Evolutionary conservation across 2,797 vertebrate species (phyloP).

Genomic region (Bucorvus abyssinicus): DNA sequence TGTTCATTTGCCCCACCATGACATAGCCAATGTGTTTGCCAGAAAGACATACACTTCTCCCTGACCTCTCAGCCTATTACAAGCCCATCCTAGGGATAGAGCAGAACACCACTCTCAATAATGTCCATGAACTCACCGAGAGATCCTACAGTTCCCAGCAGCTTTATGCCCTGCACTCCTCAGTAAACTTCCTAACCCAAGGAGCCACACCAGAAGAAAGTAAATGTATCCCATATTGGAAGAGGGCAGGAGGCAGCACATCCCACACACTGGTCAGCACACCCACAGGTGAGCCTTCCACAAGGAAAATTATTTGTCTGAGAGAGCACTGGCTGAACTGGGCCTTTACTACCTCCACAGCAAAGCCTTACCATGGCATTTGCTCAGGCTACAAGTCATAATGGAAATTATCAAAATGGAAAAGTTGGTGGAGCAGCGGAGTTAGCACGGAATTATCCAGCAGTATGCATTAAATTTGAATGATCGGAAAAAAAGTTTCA

Average conservation of each 20-base stretch:
- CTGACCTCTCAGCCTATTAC: not conserved
- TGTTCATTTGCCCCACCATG: not conserved
- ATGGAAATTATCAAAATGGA: not conserved
- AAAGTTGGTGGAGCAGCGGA: not conserved
- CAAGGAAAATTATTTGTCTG: not conserved
- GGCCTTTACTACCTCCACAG: not conserved
- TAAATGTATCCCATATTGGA: not conserved
- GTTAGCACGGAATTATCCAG: not conserved
- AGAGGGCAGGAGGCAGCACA: not conserved
- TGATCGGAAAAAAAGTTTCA: not conserved
- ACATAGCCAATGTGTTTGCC: not conserved
- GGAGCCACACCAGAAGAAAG: not conserved
- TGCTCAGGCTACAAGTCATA: not conserved
- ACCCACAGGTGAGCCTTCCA: fast-evolving
- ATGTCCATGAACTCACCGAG: fast-evolving
- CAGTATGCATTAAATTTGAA: constrained; percentile 12
- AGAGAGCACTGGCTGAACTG: not conserved
- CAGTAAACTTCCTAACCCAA: not conserved
- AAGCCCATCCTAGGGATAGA: not conserved
- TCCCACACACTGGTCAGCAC: not conserved
- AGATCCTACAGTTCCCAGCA: not conserved
- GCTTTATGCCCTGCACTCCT: not conserved
- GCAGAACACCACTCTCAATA: fast-evolving
- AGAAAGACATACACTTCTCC: not conserved
- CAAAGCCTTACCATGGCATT: not conserved